These are phyloP conservation scores for Mycogona germanica DNA, from an alignment of 2,888 invertebrate genomes.

Conservation along the genomic window DNA sequence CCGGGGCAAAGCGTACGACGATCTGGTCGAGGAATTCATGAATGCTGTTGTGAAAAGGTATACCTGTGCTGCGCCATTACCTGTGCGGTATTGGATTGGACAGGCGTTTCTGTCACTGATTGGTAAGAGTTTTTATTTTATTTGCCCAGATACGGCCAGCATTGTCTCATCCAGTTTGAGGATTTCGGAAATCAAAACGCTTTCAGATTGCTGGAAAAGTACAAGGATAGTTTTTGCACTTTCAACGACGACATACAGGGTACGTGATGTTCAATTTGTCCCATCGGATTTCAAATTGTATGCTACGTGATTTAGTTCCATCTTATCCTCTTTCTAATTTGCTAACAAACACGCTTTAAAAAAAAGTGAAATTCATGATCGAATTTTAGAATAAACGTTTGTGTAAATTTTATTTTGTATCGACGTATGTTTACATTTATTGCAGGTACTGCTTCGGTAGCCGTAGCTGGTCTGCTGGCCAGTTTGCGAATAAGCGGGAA, in stretches of 20 bases:
- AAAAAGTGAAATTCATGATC: neutral
- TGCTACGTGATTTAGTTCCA: neutral
- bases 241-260: conserved; percentile 99
- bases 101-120: no score
- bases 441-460: conserved; percentile 71
- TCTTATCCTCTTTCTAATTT: no score
- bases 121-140: conserved; percentile 12
- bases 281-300: neutral
- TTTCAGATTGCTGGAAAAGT: conserved; percentile 80
- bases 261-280: conserved; percentile 18
- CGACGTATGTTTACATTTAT: conserved; percentile 5
- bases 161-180: conserved; percentile 66
- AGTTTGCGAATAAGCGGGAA: conserved; percentile 72
- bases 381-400: neutral
- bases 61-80: neutral
- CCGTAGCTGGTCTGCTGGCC: conserved; percentile 84
- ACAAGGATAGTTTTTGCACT: conserved; percentile 77
- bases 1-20: conserved; percentile 74
- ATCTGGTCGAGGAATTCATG: conserved; percentile 97
- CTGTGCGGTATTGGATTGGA: no score
- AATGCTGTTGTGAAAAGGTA: conserved; percentile 55
- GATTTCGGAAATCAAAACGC: conserved; percentile 98
- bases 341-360: no score
- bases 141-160: conserved; percentile 38
- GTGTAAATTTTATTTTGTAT: conserved; percentile 8